Conservation (phyloP, 2,113 vertebrate species). For the Pomatorhinus ruficollis region DNA sequence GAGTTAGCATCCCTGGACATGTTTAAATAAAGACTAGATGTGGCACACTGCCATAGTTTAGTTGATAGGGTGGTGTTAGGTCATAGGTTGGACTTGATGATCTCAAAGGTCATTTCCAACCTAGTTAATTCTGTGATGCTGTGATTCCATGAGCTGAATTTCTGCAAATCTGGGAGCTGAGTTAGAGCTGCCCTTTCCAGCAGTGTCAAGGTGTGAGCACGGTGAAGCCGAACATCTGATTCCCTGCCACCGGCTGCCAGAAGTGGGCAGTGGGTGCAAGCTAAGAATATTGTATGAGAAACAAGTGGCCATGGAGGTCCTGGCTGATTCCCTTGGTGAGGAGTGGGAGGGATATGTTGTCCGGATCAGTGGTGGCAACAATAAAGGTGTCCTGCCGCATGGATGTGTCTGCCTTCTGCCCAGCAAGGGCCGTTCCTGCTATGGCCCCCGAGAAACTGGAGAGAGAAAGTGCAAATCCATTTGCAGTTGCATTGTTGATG, state of each 20-base stretch:
- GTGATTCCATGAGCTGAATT: not conserved
- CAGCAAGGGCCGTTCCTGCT: constrained; percentile 93
- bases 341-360: constrained; percentile 95
- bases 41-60: not conserved
- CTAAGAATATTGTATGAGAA: constrained; percentile 92
- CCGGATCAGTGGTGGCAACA: constrained; percentile 90
- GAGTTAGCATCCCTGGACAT: not conserved
- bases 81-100: not conserved
- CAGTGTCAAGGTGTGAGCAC: fast-evolving
- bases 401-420: constrained; percentile 90
- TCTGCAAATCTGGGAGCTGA: not conserved
- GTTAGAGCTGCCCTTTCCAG: not conserved
- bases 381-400: constrained; percentile 90
- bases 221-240: constrained; percentile 89
- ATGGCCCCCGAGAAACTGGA: constrained; percentile 86
- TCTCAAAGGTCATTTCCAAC: not conserved
- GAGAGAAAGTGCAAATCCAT: constrained; percentile 92
- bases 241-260: constrained; percentile 88
- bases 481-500: constrained; percentile 86
- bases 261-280: constrained; percentile 93
- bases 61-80: not conserved
- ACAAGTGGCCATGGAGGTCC: constrained; percentile 87
- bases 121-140: not conserved
- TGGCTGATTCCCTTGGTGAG: constrained; percentile 88
- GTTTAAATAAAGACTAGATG: not conserved